Percentiles rank a stretch among this genome's conserved stretches.
Conservation (phyloP, 2,888 invertebrate genomes). For the Notocelia uddmanniana region DNA sequence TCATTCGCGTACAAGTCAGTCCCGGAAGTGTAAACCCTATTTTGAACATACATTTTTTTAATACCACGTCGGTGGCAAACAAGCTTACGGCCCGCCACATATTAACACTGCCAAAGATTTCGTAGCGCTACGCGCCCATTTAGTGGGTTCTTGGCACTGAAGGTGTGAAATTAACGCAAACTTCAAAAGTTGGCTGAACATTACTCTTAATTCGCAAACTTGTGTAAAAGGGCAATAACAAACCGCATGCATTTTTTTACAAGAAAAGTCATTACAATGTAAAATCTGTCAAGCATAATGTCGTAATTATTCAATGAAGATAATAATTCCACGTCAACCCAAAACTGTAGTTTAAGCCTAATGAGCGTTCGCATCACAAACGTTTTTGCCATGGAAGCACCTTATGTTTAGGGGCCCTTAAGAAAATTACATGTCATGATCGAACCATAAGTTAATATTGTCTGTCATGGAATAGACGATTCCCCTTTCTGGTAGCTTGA, state of each 20-base stretch:
- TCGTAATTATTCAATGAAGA: slow-evolving; percentile 67
- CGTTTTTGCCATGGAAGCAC: slow-evolving; percentile 50
- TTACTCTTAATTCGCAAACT: slow-evolving; percentile 11
- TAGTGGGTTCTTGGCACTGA: too few relatives aligned
- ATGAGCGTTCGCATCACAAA: slow-evolving; percentile 69
- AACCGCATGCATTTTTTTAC: slow-evolving; percentile 31
- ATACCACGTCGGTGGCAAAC: too few relatives aligned
- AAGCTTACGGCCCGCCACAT: too few relatives aligned
- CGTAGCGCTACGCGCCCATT: too few relatives aligned
- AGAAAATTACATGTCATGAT: slow-evolving; percentile 29
- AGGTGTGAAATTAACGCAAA: not conserved
- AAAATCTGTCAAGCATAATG: slow-evolving; percentile 57
- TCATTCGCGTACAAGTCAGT: too few relatives aligned
- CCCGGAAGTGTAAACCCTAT: too few relatives aligned
- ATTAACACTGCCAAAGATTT: too few relatives aligned
- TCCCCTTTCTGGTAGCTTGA: not conserved
- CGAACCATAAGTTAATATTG: slow-evolving; percentile 35
- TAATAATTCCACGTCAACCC: slow-evolving; percentile 60
- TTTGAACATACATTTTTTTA: too few relatives aligned
- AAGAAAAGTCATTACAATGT: slow-evolving; percentile 57
- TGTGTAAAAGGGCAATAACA: slow-evolving; percentile 6
- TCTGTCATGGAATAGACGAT: not conserved
- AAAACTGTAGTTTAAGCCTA: slow-evolving; percentile 57
- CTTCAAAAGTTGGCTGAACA: not conserved
- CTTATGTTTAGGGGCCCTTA: slow-evolving; percentile 40